Conservation (phyloP, 2,797 vertebrate genomes). For the Pangasius macronema region DNA sequence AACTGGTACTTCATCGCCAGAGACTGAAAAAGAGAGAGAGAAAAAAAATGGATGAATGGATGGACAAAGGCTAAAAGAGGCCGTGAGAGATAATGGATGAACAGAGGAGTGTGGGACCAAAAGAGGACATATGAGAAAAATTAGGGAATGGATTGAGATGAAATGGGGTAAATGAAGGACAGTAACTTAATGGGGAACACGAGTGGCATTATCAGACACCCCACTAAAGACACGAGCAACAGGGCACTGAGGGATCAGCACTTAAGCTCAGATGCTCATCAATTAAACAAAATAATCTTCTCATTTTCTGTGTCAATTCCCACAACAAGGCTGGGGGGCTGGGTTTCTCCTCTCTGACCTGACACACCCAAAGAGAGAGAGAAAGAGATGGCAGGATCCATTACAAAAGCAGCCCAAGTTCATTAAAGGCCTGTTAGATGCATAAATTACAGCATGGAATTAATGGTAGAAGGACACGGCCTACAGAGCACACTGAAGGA, state of each 20-base stretch:
- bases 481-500: constrained; percentile 70
- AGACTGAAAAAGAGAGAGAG: constrained; percentile 60
- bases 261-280: constrained; percentile 74
- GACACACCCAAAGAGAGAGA: constrained; percentile 63
- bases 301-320: constrained; percentile 73
- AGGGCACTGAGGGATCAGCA: constrained; percentile 67
- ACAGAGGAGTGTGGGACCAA: constrained; percentile 45
- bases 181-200: constrained; percentile 72
- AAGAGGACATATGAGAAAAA: constrained; percentile 44
- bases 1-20: constrained; percentile 65
- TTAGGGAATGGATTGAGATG: constrained; percentile 63
- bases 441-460: constrained; percentile 74
- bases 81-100: constrained; percentile 22
- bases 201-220: constrained; percentile 61
- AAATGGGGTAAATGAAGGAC: constrained; percentile 69
- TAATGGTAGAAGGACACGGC: constrained; percentile 71
- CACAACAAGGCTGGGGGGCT: constrained; percentile 54
- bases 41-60: constrained; percentile 32
- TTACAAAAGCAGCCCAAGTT: constrained; percentile 72
- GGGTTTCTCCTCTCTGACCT: constrained; percentile 57
- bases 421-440: constrained; percentile 74
- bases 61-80: not conserved
- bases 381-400: constrained; percentile 53
- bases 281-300: constrained; percentile 78
- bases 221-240: constrained; percentile 43